Percentiles rank a stretch among this genome's conserved stretches.
These are phyloP conservation scores for Dipodomys ordii DNA, from an alignment of 2,113 vertebrate genomes.

Conservation along the genomic window DNA sequence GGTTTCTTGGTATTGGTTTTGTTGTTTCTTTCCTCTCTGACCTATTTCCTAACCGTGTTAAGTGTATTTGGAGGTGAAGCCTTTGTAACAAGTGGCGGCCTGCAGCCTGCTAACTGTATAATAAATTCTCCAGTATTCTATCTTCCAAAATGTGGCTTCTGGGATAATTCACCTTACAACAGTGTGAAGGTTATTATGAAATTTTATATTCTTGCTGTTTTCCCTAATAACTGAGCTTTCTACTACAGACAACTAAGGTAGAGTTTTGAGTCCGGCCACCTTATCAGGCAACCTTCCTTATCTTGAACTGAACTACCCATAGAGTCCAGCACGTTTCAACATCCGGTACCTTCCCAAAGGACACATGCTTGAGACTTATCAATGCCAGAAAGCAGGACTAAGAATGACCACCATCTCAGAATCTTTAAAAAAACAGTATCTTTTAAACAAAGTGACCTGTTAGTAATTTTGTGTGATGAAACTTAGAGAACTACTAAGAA, in stretches of 20 bases:
- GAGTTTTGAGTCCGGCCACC: background rate
- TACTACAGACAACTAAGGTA: background rate
- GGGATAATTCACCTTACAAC: too few species aligned
- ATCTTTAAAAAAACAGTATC: background rate
- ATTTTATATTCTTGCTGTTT: constrained; percentile 19
- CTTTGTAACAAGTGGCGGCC: too few species aligned
- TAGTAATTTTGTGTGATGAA: background rate
- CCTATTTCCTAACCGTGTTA: too few species aligned
- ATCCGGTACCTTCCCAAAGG: background rate
- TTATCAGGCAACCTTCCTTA: background rate
- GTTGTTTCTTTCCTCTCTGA: too few species aligned
- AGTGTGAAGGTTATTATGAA: constrained; percentile 1
- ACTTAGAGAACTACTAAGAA: background rate
- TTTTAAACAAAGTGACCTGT: background rate
- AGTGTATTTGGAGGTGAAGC: too few species aligned
- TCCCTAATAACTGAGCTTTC: background rate
- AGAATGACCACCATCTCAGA: background rate
- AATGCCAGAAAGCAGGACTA: background rate
- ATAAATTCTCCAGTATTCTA: too few species aligned
- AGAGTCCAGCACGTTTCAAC: background rate
- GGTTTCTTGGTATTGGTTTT: too few species aligned
- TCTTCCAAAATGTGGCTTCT: too few species aligned
- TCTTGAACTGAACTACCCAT: background rate
- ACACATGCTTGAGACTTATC: background rate
- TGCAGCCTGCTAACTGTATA: too few species aligned